Base-by-base conservation (phyloP, 2,888 invertebrate species). In the Netelia fuscicornis region DNA sequence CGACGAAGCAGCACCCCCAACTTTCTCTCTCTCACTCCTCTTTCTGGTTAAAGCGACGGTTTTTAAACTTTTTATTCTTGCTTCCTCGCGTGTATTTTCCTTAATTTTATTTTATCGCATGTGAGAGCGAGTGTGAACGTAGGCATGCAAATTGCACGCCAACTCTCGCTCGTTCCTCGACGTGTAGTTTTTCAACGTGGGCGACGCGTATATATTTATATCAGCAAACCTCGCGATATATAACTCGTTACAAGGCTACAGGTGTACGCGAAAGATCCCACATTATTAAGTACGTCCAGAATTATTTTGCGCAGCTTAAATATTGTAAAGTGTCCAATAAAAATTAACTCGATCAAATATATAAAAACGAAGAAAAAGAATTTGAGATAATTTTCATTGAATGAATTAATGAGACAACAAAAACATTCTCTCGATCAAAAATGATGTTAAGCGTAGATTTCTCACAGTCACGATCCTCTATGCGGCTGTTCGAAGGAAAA, bases 61-160 rank as follows among this genome's bases (percentile, higher is more conserved):
- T 70, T 54, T 20, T 58, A 20, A 54, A 11, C 17, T 13, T 60
- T 58, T 52, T 20, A 25, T 42, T 11, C 8, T 56, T 68, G 13
- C 74, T 30, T 65, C 48, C 62, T 62, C 52, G 25, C 62, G 68
- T 67, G 42, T 48, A 62, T 75, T 75, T 76, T 70, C 76, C 56
- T 65, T 71, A 64, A 76, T 81, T 81, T 75, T 58, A 65, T 62
- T 81, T 81, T 70, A 62, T 76, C 25, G 70, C 81, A 64, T 54
- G 62, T 48, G n/a, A 68, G 81, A 52, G 65, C 37, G 65, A 72
- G 62, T 23, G 67, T 11, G 67, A 74, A 62, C 54, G 44, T 64
- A 48, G 52, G 71, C 70, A 76, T 76, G 81, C 76, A 76, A 81
- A 81, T 56, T 76, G 75, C 75, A 70, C 75, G 62, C 44, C 37